Evolutionary conservation across 2,888 invertebrate species (phyloP), one percentile per base, ranked within the genome.

Genomic region (Caenorhabditis auriculariae): DNA sequence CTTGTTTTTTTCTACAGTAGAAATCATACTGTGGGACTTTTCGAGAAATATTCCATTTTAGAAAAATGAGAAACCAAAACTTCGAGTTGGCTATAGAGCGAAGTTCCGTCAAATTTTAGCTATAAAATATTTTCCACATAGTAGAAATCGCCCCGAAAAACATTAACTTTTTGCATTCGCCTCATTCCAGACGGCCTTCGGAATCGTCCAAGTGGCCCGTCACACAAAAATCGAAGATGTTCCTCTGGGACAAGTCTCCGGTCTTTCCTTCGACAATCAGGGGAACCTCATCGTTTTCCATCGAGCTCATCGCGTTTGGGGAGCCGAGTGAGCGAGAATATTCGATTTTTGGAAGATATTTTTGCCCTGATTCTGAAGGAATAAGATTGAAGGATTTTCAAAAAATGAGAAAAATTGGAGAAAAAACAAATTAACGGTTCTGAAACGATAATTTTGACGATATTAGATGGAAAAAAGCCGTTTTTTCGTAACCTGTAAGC

Each of bases 271-370:
- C 35, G 90, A 91, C 83, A 50, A 57, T 19, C 85, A 87, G 48
- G 89, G 89, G 21, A 88, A 90, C 76, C 88, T 91, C 2, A 88
- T 91, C 48, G 87, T 93, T 63, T 91, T 93, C 82, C 93, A 93
- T 82, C 86, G 93, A 67, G 90, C 88, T 37, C 87, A 88, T 74
- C 84, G 89, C 75, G 86, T 88, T 63, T 93, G 91, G 91, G 88
- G 89, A 82, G 61, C 38, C 26, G 60, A 52, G 78, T 78, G 45
- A 53, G 37, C 9, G 7, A 19, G 15, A 46, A 29, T 15, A 19
- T 29, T 46, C 27, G 28, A 27, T 35, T 46, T 46, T 28, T 2
- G 12, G 2, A 21, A 5, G 9, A 37, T 37, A 15, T 23, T 15
- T 46, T 54, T 28, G n/a, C n/a, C n/a, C n/a, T n/a, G n/a, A n/a